Evolutionary conservation across 2,113 vertebrate genomes (phyloP).

Genomic region (Brachirus orientalis): DNA sequence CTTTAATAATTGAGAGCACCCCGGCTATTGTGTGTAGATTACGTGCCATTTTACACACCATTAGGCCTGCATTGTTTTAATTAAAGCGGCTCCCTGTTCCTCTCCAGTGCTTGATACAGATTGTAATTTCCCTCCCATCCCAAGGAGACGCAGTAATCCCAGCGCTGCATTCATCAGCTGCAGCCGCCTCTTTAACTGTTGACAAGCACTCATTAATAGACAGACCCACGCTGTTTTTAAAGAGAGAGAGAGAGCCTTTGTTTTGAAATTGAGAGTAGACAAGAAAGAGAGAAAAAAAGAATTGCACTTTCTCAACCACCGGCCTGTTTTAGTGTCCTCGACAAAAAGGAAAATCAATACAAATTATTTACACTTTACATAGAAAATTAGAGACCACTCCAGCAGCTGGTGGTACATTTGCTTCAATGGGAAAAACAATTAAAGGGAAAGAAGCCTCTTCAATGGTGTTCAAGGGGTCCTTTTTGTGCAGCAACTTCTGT

Average conservation of each 20-base stretch:
- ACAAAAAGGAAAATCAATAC: not conserved
- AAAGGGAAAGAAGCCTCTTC: no score
- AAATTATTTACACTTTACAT: not conserved
- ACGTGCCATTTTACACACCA: constrained; percentile 92
- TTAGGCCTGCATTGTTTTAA: constrained; percentile 95
- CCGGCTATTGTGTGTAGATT: constrained; percentile 85
- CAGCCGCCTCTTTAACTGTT: constrained; percentile 87
- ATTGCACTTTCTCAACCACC: not conserved
- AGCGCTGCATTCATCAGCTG: constrained; percentile 88
- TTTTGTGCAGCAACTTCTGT: no score
- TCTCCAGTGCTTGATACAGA: constrained; percentile 86
- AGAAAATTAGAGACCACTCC: not conserved
- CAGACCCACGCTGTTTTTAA: constrained; percentile 57
- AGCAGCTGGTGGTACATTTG: no score
- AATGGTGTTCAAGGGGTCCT: no score
- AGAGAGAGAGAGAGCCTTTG: constrained; percentile 31
- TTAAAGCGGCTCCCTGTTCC: constrained; percentile 88
- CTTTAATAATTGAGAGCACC: constrained; percentile 85
- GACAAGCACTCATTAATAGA: constrained; percentile 88
- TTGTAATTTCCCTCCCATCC: constrained; percentile 84
- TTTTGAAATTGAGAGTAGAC: constrained; percentile 37
- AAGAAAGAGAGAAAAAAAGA: constrained; percentile 27
- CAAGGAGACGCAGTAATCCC: constrained; percentile 85
- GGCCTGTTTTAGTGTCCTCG: no score
- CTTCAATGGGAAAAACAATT: no score